Evolutionary conservation across 2,113 vertebrate species (phyloP), one percentile per base, ranked within the genome.

Genomic region (Dinomys branickii): DNA sequence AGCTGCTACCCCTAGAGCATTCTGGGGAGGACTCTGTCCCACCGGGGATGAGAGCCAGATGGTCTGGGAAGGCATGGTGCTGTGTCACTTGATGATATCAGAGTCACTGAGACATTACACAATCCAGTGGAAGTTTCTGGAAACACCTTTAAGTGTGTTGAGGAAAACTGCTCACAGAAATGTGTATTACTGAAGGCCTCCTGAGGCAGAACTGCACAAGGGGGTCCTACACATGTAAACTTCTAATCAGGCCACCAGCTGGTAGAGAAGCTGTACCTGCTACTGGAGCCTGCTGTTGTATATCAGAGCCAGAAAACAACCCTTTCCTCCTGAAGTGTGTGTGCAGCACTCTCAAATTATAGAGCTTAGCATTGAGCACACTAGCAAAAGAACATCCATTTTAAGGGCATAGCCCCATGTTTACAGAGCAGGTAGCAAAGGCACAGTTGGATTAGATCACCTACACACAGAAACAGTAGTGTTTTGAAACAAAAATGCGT

Each of bases 151-250:
- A 22, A 56, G 22, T 30, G 16, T 30, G 9, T 81, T 38, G 24
- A 86, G 12, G 30, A 50, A 78, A 77, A 41, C 14, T 50, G 13
- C 28, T 83, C 16, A 2, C 50, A 17, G 47, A n/a, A 3, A 10
- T 2, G 7, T 38, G 7, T 71, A 22, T 69, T 1, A 6, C 1
- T 5, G n/a, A 10, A 67, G 35, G 17, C 13, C n/a, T n/a, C 85
- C 50, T 58, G 81, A 35, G 61, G 19, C 3, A 56, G 10, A 77
- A 28, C 47, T 50, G 35, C 58, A n/a, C 7, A n/a, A 0, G 1
- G 8, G 2, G 3, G 5, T 24, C 33, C 0, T 22, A 28, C 12
- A 8, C 41, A 73, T 13, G 50, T 30, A 52, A 44, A 0, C 5
- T 28, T 41, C 52, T 84, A 35, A 52, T 17, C 24, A 35, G 41